Conservation (phyloP, 2,888 invertebrate species). For the Drosophila aldrichi region DNA sequence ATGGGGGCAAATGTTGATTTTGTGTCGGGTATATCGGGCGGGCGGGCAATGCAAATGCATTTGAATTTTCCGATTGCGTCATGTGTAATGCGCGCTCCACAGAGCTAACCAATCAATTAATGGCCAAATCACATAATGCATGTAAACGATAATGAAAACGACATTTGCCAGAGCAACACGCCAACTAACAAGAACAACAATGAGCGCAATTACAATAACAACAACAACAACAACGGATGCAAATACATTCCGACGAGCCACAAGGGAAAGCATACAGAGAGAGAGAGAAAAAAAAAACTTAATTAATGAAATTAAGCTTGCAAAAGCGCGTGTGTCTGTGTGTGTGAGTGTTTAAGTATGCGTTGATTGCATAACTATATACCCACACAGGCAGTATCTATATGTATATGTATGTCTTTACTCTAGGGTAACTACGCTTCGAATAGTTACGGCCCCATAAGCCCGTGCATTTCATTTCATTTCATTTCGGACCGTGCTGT, state of each 20-base stretch:
- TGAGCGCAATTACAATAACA: slow-evolving; percentile 14
- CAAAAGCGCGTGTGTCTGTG: neutral
- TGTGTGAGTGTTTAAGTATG: slow-evolving; percentile 1
- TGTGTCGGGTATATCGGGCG: slow-evolving; percentile 3
- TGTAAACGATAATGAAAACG: slow-evolving; percentile 78
- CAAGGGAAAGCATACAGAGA: slow-evolving; percentile 15
- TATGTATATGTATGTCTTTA: neutral
- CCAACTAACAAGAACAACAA: slow-evolving; percentile 15
- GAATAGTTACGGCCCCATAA: neutral
- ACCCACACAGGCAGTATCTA: neutral
- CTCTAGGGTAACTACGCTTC: neutral
- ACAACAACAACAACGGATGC: slow-evolving; percentile 18
- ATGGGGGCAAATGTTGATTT: slow-evolving; percentile 3
- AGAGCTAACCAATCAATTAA: slow-evolving; percentile 72
- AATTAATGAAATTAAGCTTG: slow-evolving; percentile 76
- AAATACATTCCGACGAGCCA: slow-evolving; percentile 35
- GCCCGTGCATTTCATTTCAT: slow-evolving; percentile 12
- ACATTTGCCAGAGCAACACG: slow-evolving; percentile 54
- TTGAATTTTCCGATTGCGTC: slow-evolving; percentile 51
- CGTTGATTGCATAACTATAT: slow-evolving; percentile 10
- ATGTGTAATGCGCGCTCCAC: slow-evolving; percentile 38
- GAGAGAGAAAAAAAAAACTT: slow-evolving; percentile 36
- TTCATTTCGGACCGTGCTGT: slow-evolving; percentile 5
- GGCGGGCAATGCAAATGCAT: slow-evolving; percentile 41
- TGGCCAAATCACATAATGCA: slow-evolving; percentile 78